Percentiles rank a stretch among this genome's conserved stretches.
These are phyloP conservation scores for Sebastes nivosus DNA, from an alignment of 2,797 vertebrate genomes.

Conservation along the genomic window DNA sequence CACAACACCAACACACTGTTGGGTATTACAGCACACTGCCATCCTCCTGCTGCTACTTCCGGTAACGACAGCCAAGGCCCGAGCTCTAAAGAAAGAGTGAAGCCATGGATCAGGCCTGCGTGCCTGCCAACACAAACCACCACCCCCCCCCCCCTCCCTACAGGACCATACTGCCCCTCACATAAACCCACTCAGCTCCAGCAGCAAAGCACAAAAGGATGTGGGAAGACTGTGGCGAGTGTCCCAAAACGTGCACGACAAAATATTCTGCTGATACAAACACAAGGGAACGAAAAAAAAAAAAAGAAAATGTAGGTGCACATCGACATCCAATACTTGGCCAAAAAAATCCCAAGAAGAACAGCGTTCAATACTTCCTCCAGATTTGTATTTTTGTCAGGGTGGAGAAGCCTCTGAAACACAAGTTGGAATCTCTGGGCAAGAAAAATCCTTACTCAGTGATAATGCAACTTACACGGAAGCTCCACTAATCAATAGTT, in stretches of 20 bases:
- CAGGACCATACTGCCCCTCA: conserved; percentile 63
- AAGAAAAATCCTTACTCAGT: conserved; percentile 21
- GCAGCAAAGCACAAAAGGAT: conserved; percentile 58
- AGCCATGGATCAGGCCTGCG: conserved; percentile 63
- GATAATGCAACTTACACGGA: conserved; percentile 10
- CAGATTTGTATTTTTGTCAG: conserved; percentile 54
- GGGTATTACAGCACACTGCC: conserved; percentile 50
- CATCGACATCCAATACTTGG: conserved; percentile 20
- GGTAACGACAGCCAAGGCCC: conserved; percentile 56
- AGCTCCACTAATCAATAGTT: conserved; percentile 25
- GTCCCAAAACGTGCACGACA: conserved; percentile 55
- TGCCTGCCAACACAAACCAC: conserved; percentile 56
- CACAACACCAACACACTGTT: conserved; percentile 47
- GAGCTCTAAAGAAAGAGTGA: conserved; percentile 57
- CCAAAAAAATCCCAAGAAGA: conserved; percentile 10
- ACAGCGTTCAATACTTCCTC: conserved; percentile 48
- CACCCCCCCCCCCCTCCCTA: background rate
- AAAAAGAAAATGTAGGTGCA: conserved; percentile 39
- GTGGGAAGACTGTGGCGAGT: conserved; percentile 66
- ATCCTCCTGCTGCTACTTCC: conserved; percentile 70
- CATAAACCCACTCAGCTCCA: conserved; percentile 65
- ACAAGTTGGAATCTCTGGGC: conserved; percentile 19
- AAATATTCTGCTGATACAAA: conserved; percentile 43
- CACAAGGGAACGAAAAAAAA: conserved; percentile 8
- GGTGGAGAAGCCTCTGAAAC: conserved; percentile 30